Evolutionary conservation across 2,888 invertebrate species (phyloP).

Genomic region (Troilus luridus): DNA sequence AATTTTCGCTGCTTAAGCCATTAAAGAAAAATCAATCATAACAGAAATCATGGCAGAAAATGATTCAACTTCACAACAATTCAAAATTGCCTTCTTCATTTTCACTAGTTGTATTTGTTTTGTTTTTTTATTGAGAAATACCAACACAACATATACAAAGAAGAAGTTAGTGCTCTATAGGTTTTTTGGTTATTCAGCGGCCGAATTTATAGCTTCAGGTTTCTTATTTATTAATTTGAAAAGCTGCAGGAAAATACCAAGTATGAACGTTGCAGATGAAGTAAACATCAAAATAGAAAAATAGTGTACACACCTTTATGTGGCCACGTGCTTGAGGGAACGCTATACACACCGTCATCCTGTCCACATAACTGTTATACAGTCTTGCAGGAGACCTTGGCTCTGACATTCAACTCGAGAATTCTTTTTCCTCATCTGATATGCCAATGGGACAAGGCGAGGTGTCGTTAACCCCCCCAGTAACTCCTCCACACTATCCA

Average conservation of each 20-base stretch:
- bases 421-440: slow-evolving; percentile 12
- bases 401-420: slow-evolving; percentile 20
- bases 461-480: not conserved
- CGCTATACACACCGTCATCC: slow-evolving; percentile 2
- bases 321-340: not conserved
- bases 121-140: no score
- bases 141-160: no score
- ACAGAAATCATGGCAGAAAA: no score
- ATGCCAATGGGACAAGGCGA: not conserved
- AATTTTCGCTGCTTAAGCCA: no score
- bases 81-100: no score
- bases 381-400: not conserved
- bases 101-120: no score
- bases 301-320: not conserved
- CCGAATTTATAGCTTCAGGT: no score
- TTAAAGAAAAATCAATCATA: no score
- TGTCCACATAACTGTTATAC: slow-evolving; percentile 38
- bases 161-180: no score
- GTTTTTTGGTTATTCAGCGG: no score
- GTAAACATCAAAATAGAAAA: not conserved
- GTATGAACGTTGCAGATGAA: not conserved
- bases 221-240: not conserved
- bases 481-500: not conserved
- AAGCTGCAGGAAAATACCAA: not conserved
- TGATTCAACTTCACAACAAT: no score